Base-by-base conservation (phyloP, 1,140 invertebrate species). In the Monochamus saltuarius region DNA sequence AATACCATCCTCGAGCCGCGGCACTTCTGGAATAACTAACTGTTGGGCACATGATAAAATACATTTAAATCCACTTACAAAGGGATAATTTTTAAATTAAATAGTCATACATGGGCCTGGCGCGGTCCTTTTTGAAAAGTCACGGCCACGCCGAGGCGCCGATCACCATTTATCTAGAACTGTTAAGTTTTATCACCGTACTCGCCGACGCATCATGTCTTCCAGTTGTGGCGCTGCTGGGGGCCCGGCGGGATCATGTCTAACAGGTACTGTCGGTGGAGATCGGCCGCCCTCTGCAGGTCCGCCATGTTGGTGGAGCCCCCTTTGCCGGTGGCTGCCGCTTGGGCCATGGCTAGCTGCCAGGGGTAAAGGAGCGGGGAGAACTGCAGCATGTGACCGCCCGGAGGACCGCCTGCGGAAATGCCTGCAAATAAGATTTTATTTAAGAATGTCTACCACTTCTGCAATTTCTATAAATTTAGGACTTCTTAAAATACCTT, bases 191-290 rank as follows among this genome's bases (percentile, higher is more conserved):
- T 60, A 47, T 47, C 45, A 47, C 45, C 45, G 1, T 47, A 47
- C 45, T 47, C 45, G 45, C 29, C 14, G 39, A 40, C 39, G 66
- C 67, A 75, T 77, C 75, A 77, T 72, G 75, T 77, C 61, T 77
- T 77, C 75, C 75, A 77, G 58, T 77, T 77, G 63, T 77, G 75
- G 36, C 74, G 72, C 54, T 73, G 71, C 35, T 71, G 72, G 13
- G 72, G 64, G 29, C 70, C 79, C 36, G 83, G 84, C n/a, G 93
- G 92, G 68, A 97, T 95, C 92, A 97, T 96, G 76, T 98, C 95
- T 22, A 97, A 83, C 62, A 98, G 82, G 84, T 97, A 97, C 79
- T 98, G 95, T 45, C 95, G 84, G 78, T 98, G 95, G 42, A 97
- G 79, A 73, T 97, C 94, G 11, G 89, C 89, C 46, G 90, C 88